Base-by-base conservation (phyloP, 2,888 invertebrate genomes). In the Caenorhabditis zanzibari region DNA sequence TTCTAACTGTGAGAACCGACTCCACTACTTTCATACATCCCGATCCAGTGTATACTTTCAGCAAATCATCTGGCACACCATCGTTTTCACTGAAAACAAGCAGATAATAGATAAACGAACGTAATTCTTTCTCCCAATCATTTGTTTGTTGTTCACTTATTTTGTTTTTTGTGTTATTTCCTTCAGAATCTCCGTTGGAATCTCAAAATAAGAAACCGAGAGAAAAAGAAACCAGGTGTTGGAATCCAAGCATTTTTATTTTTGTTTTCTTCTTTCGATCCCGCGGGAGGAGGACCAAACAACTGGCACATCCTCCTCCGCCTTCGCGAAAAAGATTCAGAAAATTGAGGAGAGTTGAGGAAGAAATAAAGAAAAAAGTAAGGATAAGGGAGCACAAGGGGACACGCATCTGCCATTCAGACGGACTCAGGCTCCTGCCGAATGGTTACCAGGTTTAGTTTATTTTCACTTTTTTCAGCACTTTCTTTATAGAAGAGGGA, bases 241-340 rank as follows among this genome's bases (percentile, higher is more conserved):
- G 77, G 69, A 44, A 71, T 54, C 77, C 54, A 74, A 63, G 49
- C 76, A n/a, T 76, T 68, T 69, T 77, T 69, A 77, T 69, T 77
- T 77, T 77, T 68, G 58, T 77, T 69, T 77, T 77, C 59, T 77
- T 77, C 52, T 75, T 22, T 69, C 69, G 26, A 38, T 61, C 64
- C 63, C 76, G 76, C 68, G 76, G 68, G 54, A 54, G 68, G 54
- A 54, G 66, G 28, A 77, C 69, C 71, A 77, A 77, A 77, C 77
- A 77, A 77, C 77, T 77, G 77, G 52, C 77, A 38, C 71, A 52
- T 69, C 77, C 77, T 77, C 77, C 77, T 77, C 77, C 77, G 69
- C 77, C 69, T 69, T 59, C 76, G 66, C 66, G 38, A 32, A 63
- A 63, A 52, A 52, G 63, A 63, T n/a, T 58, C 6, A 6, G 64